Percentiles rank a stretch among this genome's conserved stretches.
These are phyloP conservation scores for Paracentrotus lividus DNA, from an alignment of 53 echinoderm and acorn worm genomes.

Conservation along the genomic window DNA sequence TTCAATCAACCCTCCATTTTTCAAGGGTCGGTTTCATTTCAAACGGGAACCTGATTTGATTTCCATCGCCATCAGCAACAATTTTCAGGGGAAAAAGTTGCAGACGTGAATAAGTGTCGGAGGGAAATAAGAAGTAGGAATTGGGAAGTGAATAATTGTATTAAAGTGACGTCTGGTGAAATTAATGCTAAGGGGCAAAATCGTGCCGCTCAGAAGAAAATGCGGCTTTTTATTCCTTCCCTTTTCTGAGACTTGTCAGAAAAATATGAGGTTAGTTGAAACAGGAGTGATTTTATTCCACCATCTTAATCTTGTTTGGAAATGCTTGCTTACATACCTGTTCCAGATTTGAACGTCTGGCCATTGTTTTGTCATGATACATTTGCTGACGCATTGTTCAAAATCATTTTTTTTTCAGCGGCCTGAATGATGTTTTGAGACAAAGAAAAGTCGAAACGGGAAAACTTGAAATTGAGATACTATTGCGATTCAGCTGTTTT, in stretches of 20 bases:
- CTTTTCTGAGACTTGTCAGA: neutral
- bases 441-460: neutral
- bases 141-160: constrained; percentile 30
- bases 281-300: constrained; percentile 6
- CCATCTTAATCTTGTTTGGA: constrained; percentile 12
- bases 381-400: constrained; percentile 41
- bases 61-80: constrained; percentile 43
- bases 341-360: constrained; percentile 18
- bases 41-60: constrained; percentile 39
- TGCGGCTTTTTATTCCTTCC: neutral
- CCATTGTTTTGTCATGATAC: constrained; percentile 41
- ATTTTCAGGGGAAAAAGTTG: neutral
- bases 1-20: constrained; percentile 26
- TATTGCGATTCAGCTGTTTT: constrained; percentile 7
- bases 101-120: neutral
- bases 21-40: constrained; percentile 40
- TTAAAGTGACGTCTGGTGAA: constrained; percentile 55
- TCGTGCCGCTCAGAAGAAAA: constrained; percentile 24
- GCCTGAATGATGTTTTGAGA: neutral
- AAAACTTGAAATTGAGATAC: neutral
- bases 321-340: constrained; percentile 58
- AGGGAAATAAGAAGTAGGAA: neutral
- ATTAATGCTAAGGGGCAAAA: constrained; percentile 36
- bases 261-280: neutral
- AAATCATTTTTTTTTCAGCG: neutral